Evolutionary conservation across 1,140 invertebrate genomes (phyloP).

Genomic region (Eufriesea mexicana): DNA sequence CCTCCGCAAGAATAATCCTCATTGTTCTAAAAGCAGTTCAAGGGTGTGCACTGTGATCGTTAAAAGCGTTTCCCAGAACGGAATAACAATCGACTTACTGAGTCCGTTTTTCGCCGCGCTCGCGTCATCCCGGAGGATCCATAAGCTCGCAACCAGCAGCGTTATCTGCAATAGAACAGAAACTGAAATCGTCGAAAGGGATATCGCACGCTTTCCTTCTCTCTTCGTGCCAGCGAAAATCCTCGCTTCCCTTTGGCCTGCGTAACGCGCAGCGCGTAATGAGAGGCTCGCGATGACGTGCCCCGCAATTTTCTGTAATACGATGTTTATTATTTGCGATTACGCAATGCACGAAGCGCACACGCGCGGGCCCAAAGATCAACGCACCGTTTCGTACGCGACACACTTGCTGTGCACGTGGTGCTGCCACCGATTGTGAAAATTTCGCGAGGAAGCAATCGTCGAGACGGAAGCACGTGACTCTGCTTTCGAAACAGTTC

Average conservation of each 20-base stretch:
- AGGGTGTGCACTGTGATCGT: neutral
- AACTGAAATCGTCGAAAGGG: neutral
- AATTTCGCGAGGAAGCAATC: conserved; percentile 45
- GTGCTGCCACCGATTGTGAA: conserved; percentile 37
- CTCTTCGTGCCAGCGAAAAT: conserved; percentile 20
- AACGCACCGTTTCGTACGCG: conserved; percentile 53
- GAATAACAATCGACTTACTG: conserved; percentile 53
- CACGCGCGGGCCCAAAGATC: conserved; percentile 49
- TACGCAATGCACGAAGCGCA: conserved; percentile 46
- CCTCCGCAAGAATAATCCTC: neutral
- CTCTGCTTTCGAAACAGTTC: neutral
- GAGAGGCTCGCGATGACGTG: conserved; percentile 31
- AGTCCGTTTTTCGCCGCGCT: conserved; percentile 46
- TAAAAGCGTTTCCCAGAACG: conserved; percentile 11
- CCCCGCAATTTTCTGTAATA: conserved; percentile 49
- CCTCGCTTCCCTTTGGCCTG: neutral
- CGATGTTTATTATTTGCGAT: conserved; percentile 63
- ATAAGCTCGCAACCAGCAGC: conserved; percentile 21
- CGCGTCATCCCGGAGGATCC: conserved; percentile 34
- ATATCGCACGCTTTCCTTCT: neutral
- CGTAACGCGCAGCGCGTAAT: conserved; percentile 41
- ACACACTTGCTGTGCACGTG: conserved; percentile 25
- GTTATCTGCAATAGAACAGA: conserved; percentile 44
- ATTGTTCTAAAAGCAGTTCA: conserved; percentile 32
- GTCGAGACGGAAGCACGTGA: neutral